Evolutionary conservation across 1,140 invertebrate species (phyloP).

Genomic region (Drosophila chauvacae): DNA sequence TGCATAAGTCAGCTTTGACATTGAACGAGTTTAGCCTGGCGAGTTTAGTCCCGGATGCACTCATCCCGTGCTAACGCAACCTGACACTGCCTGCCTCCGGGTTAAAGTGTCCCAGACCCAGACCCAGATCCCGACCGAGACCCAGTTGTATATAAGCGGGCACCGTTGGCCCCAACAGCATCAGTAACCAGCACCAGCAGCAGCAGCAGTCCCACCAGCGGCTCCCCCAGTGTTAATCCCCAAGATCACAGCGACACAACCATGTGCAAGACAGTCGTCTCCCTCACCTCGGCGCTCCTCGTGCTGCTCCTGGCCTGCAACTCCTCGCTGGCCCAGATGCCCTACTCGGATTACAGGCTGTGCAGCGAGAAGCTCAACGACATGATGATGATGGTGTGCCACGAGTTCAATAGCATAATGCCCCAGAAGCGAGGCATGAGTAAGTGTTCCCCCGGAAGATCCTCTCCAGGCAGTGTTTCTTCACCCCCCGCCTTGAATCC

Average conservation of each 20-base stretch:
- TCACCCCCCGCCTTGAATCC: background rate
- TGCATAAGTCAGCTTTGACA: conserved; percentile 81
- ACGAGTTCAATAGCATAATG: conserved; percentile 44
- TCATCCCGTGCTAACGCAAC: conserved; percentile 70
- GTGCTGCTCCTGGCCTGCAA: conserved; percentile 23
- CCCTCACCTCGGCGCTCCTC: conserved; percentile 1
- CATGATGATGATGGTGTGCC: conserved; percentile 40
- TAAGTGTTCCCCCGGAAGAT: conserved; percentile 42
- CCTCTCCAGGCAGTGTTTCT: background rate
- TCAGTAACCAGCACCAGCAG: conserved; percentile 54
- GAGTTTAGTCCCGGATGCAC: conserved; percentile 54
- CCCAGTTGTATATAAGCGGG: conserved; percentile 65
- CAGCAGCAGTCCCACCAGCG: conserved; percentile 12
- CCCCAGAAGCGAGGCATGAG: conserved; percentile 48
- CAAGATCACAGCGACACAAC: conserved; percentile 24
- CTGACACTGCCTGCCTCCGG: conserved; percentile 46
- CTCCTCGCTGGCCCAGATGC: conserved; percentile 3
- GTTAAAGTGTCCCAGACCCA: conserved; percentile 27
- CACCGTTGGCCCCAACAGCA: conserved; percentile 22
- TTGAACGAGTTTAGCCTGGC: conserved; percentile 75
- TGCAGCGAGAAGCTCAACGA: conserved; percentile 61
- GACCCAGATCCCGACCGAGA: conserved; percentile 3
- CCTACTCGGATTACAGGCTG: conserved; percentile 3
- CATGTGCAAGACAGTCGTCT: conserved; percentile 13
- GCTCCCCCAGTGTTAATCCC: conserved; percentile 21